These are phyloP conservation scores for Caerostris extrusa DNA, from an alignment of 1,140 invertebrate species.

Conservation along the genomic window DNA sequence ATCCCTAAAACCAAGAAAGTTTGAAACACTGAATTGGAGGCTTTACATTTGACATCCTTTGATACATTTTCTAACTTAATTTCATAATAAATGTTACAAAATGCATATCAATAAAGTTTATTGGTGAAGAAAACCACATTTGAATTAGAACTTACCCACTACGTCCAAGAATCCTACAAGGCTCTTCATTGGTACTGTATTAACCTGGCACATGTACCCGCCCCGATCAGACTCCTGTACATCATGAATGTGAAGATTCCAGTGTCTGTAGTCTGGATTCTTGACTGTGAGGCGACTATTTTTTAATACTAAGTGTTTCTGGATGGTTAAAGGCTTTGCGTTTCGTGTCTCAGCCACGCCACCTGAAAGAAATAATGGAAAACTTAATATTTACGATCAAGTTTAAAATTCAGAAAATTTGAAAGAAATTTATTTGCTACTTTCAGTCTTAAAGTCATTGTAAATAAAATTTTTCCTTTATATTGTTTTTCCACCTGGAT, in stretches of 20 bases:
- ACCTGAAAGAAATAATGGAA: constrained; percentile 62
- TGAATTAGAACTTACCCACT: constrained; percentile 87
- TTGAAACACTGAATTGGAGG: no score
- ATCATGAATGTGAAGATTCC: constrained; percentile 92
- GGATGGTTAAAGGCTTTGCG: constrained; percentile 75
- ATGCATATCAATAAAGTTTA: not conserved
- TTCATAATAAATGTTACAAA: not conserved
- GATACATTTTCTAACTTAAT: no score
- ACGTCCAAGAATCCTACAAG: constrained; percentile 96
- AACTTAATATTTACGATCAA: not conserved
- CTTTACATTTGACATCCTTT: no score
- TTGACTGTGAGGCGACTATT: constrained; percentile 49
- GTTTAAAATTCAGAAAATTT: not conserved
- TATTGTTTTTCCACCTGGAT: no score
- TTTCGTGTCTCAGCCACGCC: constrained; percentile 76
- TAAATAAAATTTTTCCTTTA: no score
- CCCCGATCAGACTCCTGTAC: constrained; percentile 95
- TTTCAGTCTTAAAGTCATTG: not conserved
- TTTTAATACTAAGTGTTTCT: constrained; percentile 62
- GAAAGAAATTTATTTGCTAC: no score
- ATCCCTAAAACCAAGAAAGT: no score
- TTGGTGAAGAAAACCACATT: not conserved
- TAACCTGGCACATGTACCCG: constrained; percentile 97
- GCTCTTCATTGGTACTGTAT: constrained; percentile 89
- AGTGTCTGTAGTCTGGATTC: constrained; percentile 73